These are phyloP conservation scores for Dromococcyx pavoninus DNA, from an alignment of 2,797 vertebrate species.

Conservation along the genomic window DNA sequence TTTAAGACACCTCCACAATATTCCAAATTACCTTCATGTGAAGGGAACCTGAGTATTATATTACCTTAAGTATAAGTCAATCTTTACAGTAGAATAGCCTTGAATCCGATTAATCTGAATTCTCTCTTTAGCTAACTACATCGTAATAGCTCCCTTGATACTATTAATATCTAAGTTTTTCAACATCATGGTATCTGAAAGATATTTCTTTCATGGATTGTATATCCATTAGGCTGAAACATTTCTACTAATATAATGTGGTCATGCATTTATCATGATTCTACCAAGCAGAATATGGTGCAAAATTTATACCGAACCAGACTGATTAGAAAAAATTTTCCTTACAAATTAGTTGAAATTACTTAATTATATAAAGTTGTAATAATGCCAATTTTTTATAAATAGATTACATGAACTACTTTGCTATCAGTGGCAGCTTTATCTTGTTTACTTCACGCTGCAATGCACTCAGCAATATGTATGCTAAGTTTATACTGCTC, in stretches of 20 bases:
- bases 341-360: neutral
- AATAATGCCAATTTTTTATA: neutral
- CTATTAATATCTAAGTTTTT: constrained; percentile 51
- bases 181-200: constrained; percentile 41
- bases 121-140: constrained; percentile 58
- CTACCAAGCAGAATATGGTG: neutral
- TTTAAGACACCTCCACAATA: neutral
- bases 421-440: neutral
- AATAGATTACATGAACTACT: neutral
- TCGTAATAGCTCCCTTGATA: constrained; percentile 55
- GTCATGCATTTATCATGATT: constrained; percentile 36
- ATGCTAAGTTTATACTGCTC: neutral
- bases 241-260: constrained; percentile 27
- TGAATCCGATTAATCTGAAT: constrained; percentile 58
- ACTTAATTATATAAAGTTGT: neutral
- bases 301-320: neutral
- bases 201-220: constrained; percentile 55
- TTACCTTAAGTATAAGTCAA: constrained; percentile 31
- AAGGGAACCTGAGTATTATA: neutral
- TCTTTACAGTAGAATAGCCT: constrained; percentile 15
- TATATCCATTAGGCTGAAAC: constrained; percentile 46
- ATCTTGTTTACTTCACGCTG: neutral
- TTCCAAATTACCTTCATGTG: neutral
- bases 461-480: neutral
- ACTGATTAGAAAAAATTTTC: neutral